Evolutionary conservation across 2,888 invertebrate genomes (phyloP), one percentile per base, ranked within the genome.

Genomic region (Hirtodrosophila duncani): DNA sequence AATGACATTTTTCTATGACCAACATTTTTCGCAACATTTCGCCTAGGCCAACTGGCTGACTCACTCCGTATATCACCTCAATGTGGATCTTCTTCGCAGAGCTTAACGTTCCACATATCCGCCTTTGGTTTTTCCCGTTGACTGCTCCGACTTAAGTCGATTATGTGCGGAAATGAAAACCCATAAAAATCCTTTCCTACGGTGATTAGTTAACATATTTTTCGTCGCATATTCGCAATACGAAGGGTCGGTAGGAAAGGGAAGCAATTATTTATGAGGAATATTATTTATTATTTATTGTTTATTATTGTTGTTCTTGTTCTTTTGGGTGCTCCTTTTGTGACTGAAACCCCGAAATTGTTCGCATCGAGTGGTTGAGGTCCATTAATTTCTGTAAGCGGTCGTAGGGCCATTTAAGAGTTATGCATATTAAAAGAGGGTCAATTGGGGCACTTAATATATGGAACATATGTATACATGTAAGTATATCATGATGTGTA

Each of bases 71-170:
- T 70, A 78, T 77, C 67, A 77, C 70, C 75, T 72, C 58, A 39
- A 59, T 49, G 39, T 58, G 60, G 34, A 37, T 57, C 56, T 48
- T 55, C 55, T 42, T 50, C 16, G 36, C 46, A 42, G 46, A 61
- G 69, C 68, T 78, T 82, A 84, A 84, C 83, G 85, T 84, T 80
- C 81, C 83, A 80, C 83, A 84, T 83, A 82, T 85, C 86, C 85
- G 86, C 72, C 75, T 74, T 84, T 71, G 81, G 81, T 83, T 85
- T 83, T 84, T 84, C 83, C 79, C 81, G 85, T 84, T 77, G 87
- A 93, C 93, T 91, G 85, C 63, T 34, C 34, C 36, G 71, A 62
- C 34, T 55, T 63, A 68, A 65, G 70, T 70, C 69, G 74, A 81
- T 69, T 80, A 72, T 72, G 55, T 70, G 61, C 74, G 85, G 85